Evolutionary conservation across 2,888 invertebrate genomes (phyloP), one percentile per base, ranked within the genome.

Genomic region (Smittia sp.): DNA sequence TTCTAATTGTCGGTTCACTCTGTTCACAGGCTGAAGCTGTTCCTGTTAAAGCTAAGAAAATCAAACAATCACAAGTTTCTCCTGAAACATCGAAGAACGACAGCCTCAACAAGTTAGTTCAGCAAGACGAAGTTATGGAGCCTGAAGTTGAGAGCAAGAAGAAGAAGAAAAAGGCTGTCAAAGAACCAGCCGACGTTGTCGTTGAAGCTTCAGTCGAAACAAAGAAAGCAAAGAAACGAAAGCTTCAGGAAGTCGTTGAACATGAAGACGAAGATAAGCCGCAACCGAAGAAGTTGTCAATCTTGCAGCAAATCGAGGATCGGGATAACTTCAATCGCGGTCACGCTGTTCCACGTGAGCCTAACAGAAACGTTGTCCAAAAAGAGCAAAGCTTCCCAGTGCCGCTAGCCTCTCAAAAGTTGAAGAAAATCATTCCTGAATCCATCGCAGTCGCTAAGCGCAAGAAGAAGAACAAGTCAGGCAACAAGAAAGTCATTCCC

Each of bases 381-480:
- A n/a, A 32, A 4, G 63, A 63, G 22, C 9, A 24, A 3, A n/a
- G n/a, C 27, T 63, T 63, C 11, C 9, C 41, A n/a, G 24, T 41
- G 6, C 13, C 32, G 1, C 18, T 32, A 18, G 20, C 67, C 3
- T 46, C 46, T 2, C 46, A 46, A 22, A 69, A 69, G 52, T 54
- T 69, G 27, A 69, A 69, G 25, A 69, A 69, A 11, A 1, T 69
- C 4, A 54, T 69, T 54, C 69, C 69, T 22, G 15, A 39, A 41
- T n/a, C n/a, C 18, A 20, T 66, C 7, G 20, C 13, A 24, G 18
- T 22, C 9, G 63, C 4, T 9, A 52, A 24, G 3, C 9, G 25
- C 3, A 69, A 54, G 3, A 52, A 52, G 7, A 24, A 9, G 1
- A 52, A 24, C 6, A 69, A 69, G 69, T 18, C 25, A 11, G 20